phyloP scores from a whole-genome alignment of 2,797 vertebrate genomes.

The Ispidina lecontei region DNA sequence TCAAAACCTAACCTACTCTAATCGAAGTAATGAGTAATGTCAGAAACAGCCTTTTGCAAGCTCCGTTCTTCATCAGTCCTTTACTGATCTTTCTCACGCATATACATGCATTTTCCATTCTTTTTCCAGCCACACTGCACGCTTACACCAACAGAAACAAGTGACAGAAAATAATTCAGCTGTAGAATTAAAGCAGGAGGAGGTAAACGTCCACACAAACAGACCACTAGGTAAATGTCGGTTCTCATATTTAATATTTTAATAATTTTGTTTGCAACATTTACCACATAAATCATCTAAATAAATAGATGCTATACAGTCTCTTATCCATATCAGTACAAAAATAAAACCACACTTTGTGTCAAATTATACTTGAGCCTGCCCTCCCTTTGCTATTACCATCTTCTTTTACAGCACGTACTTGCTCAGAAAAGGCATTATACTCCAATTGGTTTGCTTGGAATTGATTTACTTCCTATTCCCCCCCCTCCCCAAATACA shows the following conservation, averaged over 20 bases:
- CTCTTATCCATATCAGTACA: constrained; percentile 82
- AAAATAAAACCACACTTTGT: constrained; percentile 82
- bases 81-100: background rate
- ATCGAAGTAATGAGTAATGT: background rate
- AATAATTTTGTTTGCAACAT: constrained; percentile 78
- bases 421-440: constrained; percentile 63
- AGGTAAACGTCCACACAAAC: constrained; percentile 51
- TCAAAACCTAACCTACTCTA: background rate
- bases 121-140: background rate
- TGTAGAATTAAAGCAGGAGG: background rate
- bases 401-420: constrained; percentile 59
- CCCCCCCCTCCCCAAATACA: constrained; percentile 70
- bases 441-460: constrained; percentile 48
- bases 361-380: constrained; percentile 68
- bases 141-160: background rate
- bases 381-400: constrained; percentile 62
- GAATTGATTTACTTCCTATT: constrained; percentile 32
- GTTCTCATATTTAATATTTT: constrained; percentile 80
- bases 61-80: background rate
- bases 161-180: background rate
- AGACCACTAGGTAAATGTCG: constrained; percentile 65
- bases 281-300: constrained; percentile 85
- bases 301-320: constrained; percentile 86
- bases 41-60: background rate
- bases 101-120: background rate